Evolutionary conservation across 2,113 vertebrate genomes (phyloP).

Genomic region (Pitta sordida): DNA sequence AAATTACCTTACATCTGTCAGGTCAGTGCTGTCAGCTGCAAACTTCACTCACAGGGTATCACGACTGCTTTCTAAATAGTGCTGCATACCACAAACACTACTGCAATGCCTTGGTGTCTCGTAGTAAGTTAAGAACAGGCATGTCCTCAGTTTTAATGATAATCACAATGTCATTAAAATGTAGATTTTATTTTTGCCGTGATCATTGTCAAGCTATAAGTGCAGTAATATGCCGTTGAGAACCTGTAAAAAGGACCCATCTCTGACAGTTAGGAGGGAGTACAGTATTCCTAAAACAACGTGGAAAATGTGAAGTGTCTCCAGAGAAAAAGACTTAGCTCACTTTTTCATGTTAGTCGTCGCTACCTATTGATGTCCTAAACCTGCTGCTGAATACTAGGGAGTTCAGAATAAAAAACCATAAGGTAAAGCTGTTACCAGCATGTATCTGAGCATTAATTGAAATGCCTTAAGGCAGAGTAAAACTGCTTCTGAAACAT

Average conservation of each 20-base stretch:
- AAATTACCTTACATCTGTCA: not conserved
- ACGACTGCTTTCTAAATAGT: not conserved
- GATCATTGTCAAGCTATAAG: not conserved
- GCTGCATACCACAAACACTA: not conserved
- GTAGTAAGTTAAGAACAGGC: not conserved
- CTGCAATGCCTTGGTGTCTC: not conserved
- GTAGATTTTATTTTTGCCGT: not conserved
- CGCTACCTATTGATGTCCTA: slow-evolving; percentile 26
- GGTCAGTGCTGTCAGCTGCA: not conserved
- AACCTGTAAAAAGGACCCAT: not conserved
- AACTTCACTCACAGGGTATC: not conserved
- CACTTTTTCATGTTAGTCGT: not conserved
- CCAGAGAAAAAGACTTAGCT: not conserved
- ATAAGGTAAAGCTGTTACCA: slow-evolving; percentile 46
- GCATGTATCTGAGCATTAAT: slow-evolving; percentile 55
- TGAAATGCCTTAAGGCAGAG: slow-evolving; percentile 65
- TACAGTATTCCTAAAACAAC: not conserved
- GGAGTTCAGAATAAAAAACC: slow-evolving; percentile 55
- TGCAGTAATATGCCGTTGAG: not conserved
- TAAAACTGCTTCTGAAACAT: slow-evolving; percentile 61
- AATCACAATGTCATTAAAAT: not conserved
- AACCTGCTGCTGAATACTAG: slow-evolving; percentile 18
- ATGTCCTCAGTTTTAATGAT: not conserved
- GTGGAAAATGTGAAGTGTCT: not conserved
- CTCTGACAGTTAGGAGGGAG: not conserved